These are phyloP conservation scores for Chlorodrepanis virens DNA, from an alignment of 2,113 vertebrate species.

Conservation along the genomic window DNA sequence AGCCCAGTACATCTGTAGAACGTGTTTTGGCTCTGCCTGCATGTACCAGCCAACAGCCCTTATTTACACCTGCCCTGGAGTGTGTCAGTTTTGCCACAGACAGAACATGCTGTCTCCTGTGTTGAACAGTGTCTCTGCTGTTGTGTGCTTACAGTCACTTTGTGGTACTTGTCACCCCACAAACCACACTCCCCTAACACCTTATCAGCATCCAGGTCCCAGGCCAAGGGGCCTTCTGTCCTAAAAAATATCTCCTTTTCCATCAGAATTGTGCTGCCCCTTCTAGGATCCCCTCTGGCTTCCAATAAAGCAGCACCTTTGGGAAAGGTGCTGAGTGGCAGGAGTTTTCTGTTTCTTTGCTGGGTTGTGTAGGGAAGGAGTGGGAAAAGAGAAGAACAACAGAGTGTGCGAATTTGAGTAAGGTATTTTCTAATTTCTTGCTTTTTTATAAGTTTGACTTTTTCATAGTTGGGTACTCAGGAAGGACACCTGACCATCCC, in stretches of 20 bases:
- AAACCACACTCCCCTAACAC: neutral
- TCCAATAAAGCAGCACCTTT: neutral
- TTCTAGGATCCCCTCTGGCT: neutral
- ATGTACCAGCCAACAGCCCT: neutral
- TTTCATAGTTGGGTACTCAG: neutral
- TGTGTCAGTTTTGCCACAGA: neutral
- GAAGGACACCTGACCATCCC: neutral
- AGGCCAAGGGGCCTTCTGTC: neutral
- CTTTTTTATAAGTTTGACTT: neutral
- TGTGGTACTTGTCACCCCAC: neutral
- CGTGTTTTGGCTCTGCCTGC: neutral
- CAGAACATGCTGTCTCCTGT: fast-evolving
- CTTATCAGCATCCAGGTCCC: neutral
- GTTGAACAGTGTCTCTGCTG: neutral
- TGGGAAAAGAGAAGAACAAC: neutral
- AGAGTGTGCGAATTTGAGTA: neutral
- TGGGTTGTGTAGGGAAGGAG: neutral
- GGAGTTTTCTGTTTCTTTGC: neutral
- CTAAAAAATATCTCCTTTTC: neutral
- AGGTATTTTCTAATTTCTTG: neutral
- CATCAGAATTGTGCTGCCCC: neutral
- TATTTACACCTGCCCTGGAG: neutral
- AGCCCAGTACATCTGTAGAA: neutral
- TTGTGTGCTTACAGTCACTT: neutral
- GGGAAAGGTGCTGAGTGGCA: neutral